Percentiles rank a stretch among this genome's conserved stretches.
These are phyloP conservation scores for Plutomurus gul DNA, from an alignment of 1,140 invertebrate species.

Conservation along the genomic window DNA sequence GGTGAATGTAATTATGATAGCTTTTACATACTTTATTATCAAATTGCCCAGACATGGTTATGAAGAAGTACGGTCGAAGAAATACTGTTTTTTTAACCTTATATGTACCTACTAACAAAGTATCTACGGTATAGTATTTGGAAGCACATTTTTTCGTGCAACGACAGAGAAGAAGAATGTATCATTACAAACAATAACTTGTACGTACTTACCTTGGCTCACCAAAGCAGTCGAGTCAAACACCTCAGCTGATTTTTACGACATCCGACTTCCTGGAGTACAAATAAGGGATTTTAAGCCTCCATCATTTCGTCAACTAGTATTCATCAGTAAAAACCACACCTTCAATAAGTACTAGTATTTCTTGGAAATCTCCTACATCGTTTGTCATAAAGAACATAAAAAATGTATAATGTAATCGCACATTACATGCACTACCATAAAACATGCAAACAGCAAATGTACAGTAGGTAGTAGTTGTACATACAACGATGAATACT, in stretches of 20 bases:
- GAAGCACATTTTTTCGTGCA: too few species aligned
- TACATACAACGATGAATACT: not conserved
- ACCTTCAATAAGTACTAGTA: not conserved
- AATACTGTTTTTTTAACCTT: too few species aligned
- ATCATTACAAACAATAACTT: not conserved
- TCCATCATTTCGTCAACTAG: conserved; percentile 25
- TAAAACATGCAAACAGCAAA: not conserved
- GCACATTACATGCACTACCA: too few species aligned
- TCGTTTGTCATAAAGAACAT: not conserved
- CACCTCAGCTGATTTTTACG: conserved; percentile 7
- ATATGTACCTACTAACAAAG: too few species aligned
- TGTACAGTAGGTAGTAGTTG: not conserved
- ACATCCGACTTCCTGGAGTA: conserved; percentile 17
- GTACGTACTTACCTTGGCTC: not conserved
- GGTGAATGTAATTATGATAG: too few species aligned
- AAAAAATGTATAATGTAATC: too few species aligned
- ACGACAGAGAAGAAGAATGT: too few species aligned
- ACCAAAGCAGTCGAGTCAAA: not conserved
- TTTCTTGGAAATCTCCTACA: not conserved
- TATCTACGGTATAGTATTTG: too few species aligned
- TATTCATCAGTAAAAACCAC: not conserved
- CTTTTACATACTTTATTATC: too few species aligned
- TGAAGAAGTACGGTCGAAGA: too few species aligned
- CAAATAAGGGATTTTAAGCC: not conserved
- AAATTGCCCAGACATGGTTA: too few species aligned